Evolutionary conservation across 2,797 vertebrate genomes (phyloP).

Genomic region (Catostomus latipinnis): DNA sequence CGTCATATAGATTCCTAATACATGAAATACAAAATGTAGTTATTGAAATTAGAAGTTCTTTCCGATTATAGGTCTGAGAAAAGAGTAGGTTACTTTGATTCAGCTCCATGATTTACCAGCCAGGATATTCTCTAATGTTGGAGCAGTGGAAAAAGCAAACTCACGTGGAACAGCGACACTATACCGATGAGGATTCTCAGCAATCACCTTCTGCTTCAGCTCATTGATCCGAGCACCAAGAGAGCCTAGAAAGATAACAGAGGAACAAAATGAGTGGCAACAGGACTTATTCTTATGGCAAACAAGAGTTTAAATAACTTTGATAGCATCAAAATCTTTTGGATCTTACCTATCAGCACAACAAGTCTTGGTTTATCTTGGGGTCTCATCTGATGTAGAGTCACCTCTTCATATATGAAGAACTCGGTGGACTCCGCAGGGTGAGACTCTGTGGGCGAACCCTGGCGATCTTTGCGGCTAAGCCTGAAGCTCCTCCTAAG

Average conservation of each 20-base stretch:
- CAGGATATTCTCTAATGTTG: neutral
- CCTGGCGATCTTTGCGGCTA: conserved; percentile 82
- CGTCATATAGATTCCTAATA: neutral
- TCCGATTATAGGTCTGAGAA: neutral
- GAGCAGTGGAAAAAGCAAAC: conserved; percentile 58
- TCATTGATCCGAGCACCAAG: conserved; percentile 88
- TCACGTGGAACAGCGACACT: conserved; percentile 92
- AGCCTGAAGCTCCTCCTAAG: conserved; percentile 88
- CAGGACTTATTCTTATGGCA: neutral
- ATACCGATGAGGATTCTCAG: conserved; percentile 87
- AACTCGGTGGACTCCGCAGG: conserved; percentile 73
- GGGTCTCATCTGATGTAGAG: conserved; percentile 81
- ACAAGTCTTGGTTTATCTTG: conserved; percentile 87
- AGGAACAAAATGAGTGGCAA: neutral
- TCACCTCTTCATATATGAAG: conserved; percentile 91
- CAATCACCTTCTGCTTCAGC: conserved; percentile 92
- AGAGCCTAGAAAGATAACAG: conserved; percentile 77
- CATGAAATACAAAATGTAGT: no score
- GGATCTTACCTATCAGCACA: conserved; percentile 86
- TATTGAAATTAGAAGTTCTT: neutral
- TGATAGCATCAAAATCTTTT: neutral
- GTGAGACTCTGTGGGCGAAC: conserved; percentile 73
- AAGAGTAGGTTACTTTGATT: neutral
- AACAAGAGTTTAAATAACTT: neutral
- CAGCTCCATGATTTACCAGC: neutral